A percentile compares a stretch with the other conserved stretches of the same genome.
phyloP scores from a whole-genome alignment of 2,797 vertebrate genomes.

The Cephalopachus bancanus region DNA sequence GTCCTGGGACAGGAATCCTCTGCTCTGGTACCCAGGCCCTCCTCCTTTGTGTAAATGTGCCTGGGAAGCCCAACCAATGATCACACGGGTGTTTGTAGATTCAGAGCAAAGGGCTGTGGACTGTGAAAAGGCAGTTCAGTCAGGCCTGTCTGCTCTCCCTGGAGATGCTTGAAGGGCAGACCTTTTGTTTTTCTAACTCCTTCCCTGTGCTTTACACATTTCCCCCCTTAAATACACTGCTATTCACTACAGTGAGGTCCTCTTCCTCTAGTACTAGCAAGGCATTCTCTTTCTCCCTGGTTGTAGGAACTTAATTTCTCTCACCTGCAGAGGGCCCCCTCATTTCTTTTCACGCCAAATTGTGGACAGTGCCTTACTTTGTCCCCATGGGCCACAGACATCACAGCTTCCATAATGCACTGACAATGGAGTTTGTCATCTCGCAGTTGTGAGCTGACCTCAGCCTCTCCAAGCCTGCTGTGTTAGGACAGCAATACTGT shows the following conservation, averaged over 20 bases:
- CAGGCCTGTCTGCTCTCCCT: neutral
- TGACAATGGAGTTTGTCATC: no score
- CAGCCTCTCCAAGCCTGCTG: neutral
- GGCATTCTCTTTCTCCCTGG: neutral
- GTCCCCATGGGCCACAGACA: neutral
- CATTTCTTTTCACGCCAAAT: neutral
- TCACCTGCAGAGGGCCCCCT: neutral
- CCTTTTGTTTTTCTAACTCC: neutral
- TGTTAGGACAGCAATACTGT: neutral
- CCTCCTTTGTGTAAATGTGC: neutral
- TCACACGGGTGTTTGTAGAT: neutral
- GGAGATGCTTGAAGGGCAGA: neutral
- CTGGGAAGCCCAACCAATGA: neutral
- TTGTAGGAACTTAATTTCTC: neutral
- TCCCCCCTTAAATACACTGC: neutral
- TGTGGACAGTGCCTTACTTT: neutral
- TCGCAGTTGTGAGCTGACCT: neutral
- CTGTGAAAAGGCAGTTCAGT: no score
- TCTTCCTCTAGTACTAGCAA: neutral
- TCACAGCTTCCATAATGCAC: neutral
- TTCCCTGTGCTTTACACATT: neutral
- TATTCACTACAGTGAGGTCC: neutral
- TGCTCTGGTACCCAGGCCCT: neutral
- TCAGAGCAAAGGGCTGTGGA: neutral
- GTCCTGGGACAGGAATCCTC: neutral